Evolutionary conservation across 2,113 vertebrate genomes (phyloP).

Genomic region (Xenopus laevis): DNA sequence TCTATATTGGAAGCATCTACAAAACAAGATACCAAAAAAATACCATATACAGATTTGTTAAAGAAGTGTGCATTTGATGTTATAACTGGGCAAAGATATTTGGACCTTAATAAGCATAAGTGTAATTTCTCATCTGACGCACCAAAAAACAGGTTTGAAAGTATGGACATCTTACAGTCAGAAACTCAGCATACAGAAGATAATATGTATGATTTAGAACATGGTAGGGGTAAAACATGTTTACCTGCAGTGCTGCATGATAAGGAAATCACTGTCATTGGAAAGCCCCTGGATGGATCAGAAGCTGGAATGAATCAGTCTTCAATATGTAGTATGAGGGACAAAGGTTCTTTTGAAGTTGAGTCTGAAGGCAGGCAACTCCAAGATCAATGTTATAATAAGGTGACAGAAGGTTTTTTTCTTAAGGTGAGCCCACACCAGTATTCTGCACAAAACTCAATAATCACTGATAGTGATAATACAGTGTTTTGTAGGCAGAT

Average conservation of each 20-base stretch:
- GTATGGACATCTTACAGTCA: slow-evolving; percentile 53
- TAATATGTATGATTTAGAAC: slow-evolving; percentile 76
- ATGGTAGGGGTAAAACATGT: slow-evolving; percentile 65
- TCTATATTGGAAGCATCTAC: slow-evolving; percentile 38
- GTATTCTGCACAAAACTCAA: slow-evolving; percentile 69
- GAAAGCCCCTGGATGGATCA: neutral
- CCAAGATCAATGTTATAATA: too few species aligned
- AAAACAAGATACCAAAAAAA: slow-evolving; percentile 72
- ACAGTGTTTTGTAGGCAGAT: neutral
- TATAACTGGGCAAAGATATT: slow-evolving; percentile 81
- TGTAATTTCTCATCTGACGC: slow-evolving; percentile 59
- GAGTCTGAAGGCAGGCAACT: too few species aligned
- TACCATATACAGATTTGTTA: slow-evolving; percentile 82
- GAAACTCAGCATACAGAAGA: slow-evolving; percentile 82
- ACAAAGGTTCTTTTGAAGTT: too few species aligned
- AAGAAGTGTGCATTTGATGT: slow-evolving; percentile 85
- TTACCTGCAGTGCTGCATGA: slow-evolving; percentile 63
- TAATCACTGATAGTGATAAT: slow-evolving; percentile 50
- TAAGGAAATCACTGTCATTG: neutral
- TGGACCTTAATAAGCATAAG: slow-evolving; percentile 79
- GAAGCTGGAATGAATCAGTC: neutral
- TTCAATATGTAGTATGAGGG: too few species aligned
- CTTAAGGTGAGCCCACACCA: slow-evolving; percentile 33
- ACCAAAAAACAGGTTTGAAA: slow-evolving; percentile 61
- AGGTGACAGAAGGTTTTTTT: too few species aligned